Conservation (phyloP, 2,888 invertebrate genomes). For the Acronicta alni region DNA sequence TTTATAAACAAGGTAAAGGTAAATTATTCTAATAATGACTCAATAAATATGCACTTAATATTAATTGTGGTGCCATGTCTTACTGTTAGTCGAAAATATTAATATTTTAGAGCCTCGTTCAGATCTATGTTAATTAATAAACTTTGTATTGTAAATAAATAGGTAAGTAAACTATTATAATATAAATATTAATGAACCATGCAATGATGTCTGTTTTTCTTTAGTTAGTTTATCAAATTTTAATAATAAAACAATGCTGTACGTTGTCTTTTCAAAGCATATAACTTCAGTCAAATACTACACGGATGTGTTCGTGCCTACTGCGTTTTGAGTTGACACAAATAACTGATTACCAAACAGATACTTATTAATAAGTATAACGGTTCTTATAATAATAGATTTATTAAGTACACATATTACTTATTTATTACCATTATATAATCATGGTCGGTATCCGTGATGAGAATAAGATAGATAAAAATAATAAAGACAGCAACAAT, state of each 20-base stretch:
- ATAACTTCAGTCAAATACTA: background rate
- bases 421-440: too few relatives aligned
- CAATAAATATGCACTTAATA: constrained; percentile 28
- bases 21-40: constrained; percentile 22
- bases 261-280: background rate
- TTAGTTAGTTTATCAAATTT: background rate
- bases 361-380: background rate
- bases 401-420: too few relatives aligned
- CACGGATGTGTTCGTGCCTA: background rate
- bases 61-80: constrained; percentile 63
- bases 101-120: constrained; percentile 45
- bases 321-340: too few relatives aligned
- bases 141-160: constrained; percentile 55
- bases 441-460: too few relatives aligned
- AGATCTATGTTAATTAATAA: constrained; percentile 41
- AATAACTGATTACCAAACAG: too few relatives aligned
- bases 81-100: constrained; percentile 48
- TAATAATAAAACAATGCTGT: too few relatives aligned
- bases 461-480: too few relatives aligned
- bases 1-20: constrained; percentile 19
- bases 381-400: background rate
- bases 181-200: constrained; percentile 52
- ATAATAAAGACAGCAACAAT: too few relatives aligned
- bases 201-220: constrained; percentile 26
- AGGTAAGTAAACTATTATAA: constrained; percentile 43